Conservation (phyloP, 2,888 invertebrate species). For the Sialis lutaria region DNA sequence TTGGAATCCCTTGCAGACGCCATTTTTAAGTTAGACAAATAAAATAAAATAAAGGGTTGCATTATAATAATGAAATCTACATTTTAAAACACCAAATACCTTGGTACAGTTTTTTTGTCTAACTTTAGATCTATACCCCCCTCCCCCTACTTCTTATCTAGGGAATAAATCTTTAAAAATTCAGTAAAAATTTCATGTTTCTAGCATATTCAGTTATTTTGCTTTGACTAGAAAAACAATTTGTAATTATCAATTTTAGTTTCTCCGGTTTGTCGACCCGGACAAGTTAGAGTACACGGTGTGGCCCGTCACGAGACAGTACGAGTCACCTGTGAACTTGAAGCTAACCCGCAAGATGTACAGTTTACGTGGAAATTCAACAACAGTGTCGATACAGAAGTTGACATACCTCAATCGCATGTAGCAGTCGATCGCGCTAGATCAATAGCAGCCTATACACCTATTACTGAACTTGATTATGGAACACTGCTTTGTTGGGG, state of each 20-base stretch:
- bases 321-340: conserved; percentile 51
- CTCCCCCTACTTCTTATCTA: too few species aligned
- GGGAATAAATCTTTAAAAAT: too few species aligned
- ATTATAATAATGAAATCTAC: too few species aligned
- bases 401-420: conserved; percentile 46
- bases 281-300: conserved; percentile 50
- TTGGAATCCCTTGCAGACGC: too few species aligned
- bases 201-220: too few species aligned
- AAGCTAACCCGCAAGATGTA: conserved; percentile 51
- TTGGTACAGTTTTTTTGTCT: too few species aligned
- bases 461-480: conserved; percentile 56
- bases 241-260: conserved; percentile 25
- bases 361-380: conserved; percentile 62
- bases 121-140: too few species aligned
- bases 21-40: too few species aligned
- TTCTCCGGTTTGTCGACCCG: conserved; percentile 51
- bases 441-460: conserved; percentile 49
- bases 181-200: too few species aligned
- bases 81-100: too few species aligned
- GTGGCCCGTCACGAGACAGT: conserved; percentile 54
- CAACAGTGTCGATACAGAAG: conserved; percentile 43
- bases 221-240: too few species aligned
- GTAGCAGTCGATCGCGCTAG: conserved; percentile 41
- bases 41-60: too few species aligned
- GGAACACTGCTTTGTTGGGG: conserved; percentile 61